phyloP scores from a whole-genome alignment of 2,797 vertebrate genomes.

The Paramormyrops hopkinsi region DNA sequence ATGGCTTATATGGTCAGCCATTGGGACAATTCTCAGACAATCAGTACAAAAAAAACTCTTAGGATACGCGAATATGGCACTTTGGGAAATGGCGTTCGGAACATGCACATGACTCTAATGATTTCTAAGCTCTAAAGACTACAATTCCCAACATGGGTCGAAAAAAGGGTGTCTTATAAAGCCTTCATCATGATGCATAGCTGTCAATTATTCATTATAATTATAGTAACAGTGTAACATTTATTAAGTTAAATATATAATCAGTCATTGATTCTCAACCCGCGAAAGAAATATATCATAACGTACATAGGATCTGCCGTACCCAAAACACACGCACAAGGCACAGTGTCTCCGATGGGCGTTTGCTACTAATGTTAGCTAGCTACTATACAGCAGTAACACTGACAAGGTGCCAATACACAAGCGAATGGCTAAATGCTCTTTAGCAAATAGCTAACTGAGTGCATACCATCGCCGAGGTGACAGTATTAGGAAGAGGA shows the following conservation, averaged over 20 bases:
- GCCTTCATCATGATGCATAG: conserved; percentile 37
- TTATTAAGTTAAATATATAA: conserved; percentile 15
- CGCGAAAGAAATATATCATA: not conserved
- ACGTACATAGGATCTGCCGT: not conserved
- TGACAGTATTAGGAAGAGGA: conserved; percentile 9
- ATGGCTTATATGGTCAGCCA: conserved; percentile 9
- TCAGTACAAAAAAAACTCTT: conserved; percentile 17
- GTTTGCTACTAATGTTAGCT: conserved; percentile 26
- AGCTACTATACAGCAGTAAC: conserved; percentile 31
- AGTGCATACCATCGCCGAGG: not conserved
- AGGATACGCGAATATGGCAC: conserved; percentile 27
- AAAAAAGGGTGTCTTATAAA: not conserved
- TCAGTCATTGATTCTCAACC: not conserved
- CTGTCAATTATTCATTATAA: conserved; percentile 39
- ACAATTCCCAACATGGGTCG: conserved; percentile 34
- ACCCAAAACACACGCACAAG: not conserved
- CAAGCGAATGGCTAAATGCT: conserved; percentile 26
- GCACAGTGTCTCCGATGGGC: conserved; percentile 27
- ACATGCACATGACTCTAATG: not conserved
- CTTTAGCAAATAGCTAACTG: not conserved
- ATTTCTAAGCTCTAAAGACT: conserved; percentile 30
- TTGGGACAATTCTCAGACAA: conserved; percentile 31
- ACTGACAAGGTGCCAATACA: conserved; percentile 38
- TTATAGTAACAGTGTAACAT: conserved; percentile 26
- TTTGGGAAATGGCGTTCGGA: conserved; percentile 39